Evolutionary conservation across 2,797 vertebrate species (phyloP).

Genomic region (Nannoperca australis): DNA sequence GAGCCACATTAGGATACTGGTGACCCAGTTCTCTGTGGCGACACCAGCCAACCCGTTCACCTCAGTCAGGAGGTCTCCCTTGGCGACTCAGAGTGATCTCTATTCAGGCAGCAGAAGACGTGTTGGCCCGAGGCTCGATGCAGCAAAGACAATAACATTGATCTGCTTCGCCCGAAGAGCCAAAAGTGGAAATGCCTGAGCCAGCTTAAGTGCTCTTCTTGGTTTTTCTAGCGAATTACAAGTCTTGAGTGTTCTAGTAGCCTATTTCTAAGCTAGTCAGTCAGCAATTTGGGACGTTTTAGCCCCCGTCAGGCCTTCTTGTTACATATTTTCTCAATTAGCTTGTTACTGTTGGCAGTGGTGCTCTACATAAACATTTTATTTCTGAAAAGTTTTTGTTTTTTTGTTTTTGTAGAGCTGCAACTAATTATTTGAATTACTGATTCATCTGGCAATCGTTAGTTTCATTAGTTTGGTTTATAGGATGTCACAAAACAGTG

Average conservation of each 20-base stretch:
- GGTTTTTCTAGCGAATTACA: slow-evolving; percentile 14
- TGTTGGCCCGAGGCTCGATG: slow-evolving; percentile 28
- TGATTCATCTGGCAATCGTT: not conserved
- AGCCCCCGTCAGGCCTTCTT: not conserved
- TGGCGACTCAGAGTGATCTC: slow-evolving; percentile 39
- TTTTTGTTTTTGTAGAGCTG: not conserved
- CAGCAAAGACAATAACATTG: slow-evolving; percentile 38
- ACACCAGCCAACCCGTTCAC: slow-evolving; percentile 44
- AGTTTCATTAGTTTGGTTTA: not conserved
- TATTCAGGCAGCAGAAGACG: slow-evolving; percentile 42
- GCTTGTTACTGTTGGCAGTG: not conserved
- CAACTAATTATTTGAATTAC: not conserved
- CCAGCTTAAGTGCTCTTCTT: slow-evolving; percentile 6
- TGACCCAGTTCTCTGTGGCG: slow-evolving; percentile 70
- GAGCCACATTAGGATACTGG: slow-evolving; percentile 62
- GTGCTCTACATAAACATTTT: not conserved
- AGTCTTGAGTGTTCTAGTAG: not conserved
- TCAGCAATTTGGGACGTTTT: not conserved
- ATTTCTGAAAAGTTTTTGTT: not conserved
- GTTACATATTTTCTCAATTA: not conserved
- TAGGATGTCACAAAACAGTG: not conserved
- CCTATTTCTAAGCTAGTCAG: not conserved
- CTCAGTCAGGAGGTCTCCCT: slow-evolving; percentile 38
- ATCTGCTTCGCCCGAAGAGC: slow-evolving; percentile 38
- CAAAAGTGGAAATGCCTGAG: slow-evolving; percentile 29